Conservation (phyloP, 2,113 vertebrate genomes). For the Sylvia atricapilla region DNA sequence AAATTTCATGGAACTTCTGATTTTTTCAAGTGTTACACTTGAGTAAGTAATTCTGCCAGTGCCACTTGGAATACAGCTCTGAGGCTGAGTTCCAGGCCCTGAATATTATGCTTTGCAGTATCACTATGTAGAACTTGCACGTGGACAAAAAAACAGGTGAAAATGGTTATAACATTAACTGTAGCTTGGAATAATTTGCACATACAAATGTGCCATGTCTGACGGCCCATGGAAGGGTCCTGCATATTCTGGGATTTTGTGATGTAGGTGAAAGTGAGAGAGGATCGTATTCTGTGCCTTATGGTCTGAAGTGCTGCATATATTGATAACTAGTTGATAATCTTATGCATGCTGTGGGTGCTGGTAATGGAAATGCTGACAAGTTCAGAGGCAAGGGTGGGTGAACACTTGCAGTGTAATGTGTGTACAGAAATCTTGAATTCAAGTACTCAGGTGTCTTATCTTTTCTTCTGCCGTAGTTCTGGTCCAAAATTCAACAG, state of each 20-base stretch:
- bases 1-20: neutral
- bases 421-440: neutral
- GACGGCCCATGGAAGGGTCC: neutral
- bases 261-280: neutral
- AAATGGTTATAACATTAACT: neutral
- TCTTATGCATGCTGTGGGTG: neutral
- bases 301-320: neutral
- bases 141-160: neutral
- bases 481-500: constrained; percentile 92
- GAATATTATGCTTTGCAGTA: neutral
- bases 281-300: neutral
- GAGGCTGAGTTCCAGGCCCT: neutral
- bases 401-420: neutral
- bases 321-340: neutral
- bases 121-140: neutral
- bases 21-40: neutral
- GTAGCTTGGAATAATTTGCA: neutral
- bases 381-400: neutral
- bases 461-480: constrained; percentile 77
- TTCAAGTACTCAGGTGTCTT: neutral
- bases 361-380: neutral
- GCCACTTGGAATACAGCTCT: neutral
- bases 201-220: accelerated
- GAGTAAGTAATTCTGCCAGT: neutral
- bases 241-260: neutral